Conservation (phyloP, 2,888 invertebrate species). For the Melanotus villosus region DNA sequence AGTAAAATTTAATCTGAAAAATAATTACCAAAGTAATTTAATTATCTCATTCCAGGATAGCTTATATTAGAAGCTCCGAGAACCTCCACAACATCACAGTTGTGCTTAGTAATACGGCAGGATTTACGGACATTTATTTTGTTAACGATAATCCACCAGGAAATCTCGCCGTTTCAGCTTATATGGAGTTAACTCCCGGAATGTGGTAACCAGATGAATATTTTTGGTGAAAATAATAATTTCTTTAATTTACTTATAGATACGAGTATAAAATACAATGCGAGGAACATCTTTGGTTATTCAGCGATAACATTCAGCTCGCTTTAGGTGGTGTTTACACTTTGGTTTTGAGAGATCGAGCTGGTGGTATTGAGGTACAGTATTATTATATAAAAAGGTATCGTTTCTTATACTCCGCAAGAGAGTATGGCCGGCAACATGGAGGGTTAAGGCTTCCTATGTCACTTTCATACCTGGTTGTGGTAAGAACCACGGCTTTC, state of each 20-base stretch:
- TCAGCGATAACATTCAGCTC: constrained; percentile 58
- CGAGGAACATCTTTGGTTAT: constrained; percentile 51
- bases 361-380: constrained; percentile 66
- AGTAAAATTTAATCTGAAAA: background rate
- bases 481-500: no score
- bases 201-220: constrained; percentile 64
- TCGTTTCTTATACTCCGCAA: no score
- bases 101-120: constrained; percentile 57
- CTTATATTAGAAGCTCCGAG: constrained; percentile 61
- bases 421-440: no score
- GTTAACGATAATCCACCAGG: constrained; percentile 69
- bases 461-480: no score
- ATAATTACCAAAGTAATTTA: no score
- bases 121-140: constrained; percentile 72
- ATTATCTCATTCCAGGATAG: constrained; percentile 58
- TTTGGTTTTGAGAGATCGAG: constrained; percentile 67
- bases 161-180: constrained; percentile 73
- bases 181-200: constrained; percentile 74
- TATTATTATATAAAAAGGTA: no score
- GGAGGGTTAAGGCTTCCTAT: no score
- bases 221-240: constrained; percentile 28
- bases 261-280: constrained; percentile 60
- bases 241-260: constrained; percentile 52
- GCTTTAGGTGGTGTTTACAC: constrained; percentile 73
- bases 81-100: constrained; percentile 63